These are phyloP conservation scores for Lithobates sylvaticus DNA, from an alignment of 2,797 vertebrate species.

Conservation along the genomic window DNA sequence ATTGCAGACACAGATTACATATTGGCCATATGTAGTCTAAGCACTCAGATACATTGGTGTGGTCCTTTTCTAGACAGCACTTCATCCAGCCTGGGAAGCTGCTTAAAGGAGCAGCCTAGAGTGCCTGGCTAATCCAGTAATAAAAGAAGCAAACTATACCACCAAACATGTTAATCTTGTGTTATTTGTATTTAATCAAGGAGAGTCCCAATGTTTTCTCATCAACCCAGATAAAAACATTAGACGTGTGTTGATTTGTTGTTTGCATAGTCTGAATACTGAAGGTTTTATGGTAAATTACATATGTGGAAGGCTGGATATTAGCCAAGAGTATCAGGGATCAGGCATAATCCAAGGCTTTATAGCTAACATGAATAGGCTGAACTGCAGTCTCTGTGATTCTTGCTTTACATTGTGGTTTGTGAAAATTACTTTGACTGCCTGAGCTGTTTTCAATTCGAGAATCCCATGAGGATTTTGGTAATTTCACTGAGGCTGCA, in stretches of 20 bases:
- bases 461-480: background rate
- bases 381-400: background rate
- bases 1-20: background rate
- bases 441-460: background rate
- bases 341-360: background rate
- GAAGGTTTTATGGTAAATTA: background rate
- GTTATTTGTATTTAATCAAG: background rate
- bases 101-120: conserved; percentile 17
- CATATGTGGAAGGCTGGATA: background rate
- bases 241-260: background rate
- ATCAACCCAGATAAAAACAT: background rate
- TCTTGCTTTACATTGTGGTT: background rate
- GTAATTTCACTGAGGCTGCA: background rate
- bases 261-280: background rate
- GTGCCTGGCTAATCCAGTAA: conserved; percentile 20
- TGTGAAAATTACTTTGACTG: background rate
- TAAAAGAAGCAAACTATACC: background rate
- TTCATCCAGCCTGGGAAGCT: conserved; percentile 2
- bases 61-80: background rate
- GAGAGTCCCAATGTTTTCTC: background rate
- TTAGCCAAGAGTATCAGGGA: background rate
- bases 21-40: conserved; percentile 17
- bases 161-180: conserved; percentile 11
- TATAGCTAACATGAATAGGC: background rate
- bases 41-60: background rate